phyloP scores from a whole-genome alignment of 2,797 vertebrate genomes.

The Rhyacichthys aspro region DNA sequence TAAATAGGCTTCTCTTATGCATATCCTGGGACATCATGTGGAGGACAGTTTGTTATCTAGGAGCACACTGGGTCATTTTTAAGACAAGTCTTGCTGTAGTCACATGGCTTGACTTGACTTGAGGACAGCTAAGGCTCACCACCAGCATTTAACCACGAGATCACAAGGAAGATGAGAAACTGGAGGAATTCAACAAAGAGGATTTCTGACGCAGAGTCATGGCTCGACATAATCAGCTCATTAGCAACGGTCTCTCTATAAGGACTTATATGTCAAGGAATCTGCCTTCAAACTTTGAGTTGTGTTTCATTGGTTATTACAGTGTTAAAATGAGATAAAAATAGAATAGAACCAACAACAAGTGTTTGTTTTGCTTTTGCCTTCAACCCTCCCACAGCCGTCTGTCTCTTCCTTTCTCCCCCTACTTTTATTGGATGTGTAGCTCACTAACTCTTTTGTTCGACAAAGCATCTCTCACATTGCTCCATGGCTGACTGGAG shows the following conservation, averaged over 20 bases:
- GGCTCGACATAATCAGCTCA: slow-evolving; percentile 51
- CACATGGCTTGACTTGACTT: slow-evolving; percentile 75
- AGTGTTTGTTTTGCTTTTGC: slow-evolving; percentile 36
- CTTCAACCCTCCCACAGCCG: slow-evolving; percentile 23
- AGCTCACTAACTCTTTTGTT: slow-evolving; percentile 80
- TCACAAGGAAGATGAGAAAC: slow-evolving; percentile 53
- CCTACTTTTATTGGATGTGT: slow-evolving; percentile 59
- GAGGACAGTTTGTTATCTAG: slow-evolving; percentile 55
- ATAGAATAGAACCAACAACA: slow-evolving; percentile 41
- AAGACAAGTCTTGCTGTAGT: slow-evolving; percentile 52
- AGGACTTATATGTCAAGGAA: neutral
- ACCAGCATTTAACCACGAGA: slow-evolving; percentile 68
- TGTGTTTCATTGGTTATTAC: slow-evolving; percentile 17
- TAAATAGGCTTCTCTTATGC: slow-evolving; percentile 14
- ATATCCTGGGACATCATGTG: slow-evolving; percentile 64
- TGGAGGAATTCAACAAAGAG: slow-evolving; percentile 34
- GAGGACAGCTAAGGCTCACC: slow-evolving; percentile 56
- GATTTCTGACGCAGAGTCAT: slow-evolving; percentile 41
- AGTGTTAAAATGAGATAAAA: slow-evolving; percentile 12
- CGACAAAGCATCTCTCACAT: slow-evolving; percentile 66
- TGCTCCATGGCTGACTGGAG: slow-evolving; percentile 74
- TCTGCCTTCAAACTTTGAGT: neutral
- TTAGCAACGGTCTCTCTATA: slow-evolving; percentile 46
- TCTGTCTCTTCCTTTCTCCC: slow-evolving; percentile 41
- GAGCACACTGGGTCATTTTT: slow-evolving; percentile 62